Conservation (phyloP, 2,797 vertebrate genomes). For the Eremophila alpestris region DNA sequence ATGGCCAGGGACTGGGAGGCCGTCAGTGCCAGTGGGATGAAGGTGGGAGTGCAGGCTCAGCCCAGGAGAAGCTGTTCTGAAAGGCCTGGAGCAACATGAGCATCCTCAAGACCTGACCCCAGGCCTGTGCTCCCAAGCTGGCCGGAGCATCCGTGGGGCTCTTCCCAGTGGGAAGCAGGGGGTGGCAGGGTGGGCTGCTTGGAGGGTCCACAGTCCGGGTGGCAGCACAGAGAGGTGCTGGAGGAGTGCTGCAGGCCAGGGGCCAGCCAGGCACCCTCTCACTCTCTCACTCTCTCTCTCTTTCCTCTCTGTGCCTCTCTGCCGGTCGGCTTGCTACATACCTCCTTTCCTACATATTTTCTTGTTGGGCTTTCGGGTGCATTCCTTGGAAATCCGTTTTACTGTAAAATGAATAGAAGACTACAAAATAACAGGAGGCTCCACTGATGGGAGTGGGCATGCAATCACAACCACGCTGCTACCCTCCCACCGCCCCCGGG, state of each 20-base stretch:
- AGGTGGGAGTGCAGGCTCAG: not conserved
- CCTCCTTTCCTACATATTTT: conserved; percentile 99
- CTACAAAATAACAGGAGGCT: conserved; percentile 99
- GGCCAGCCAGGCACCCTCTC: conserved; percentile 53
- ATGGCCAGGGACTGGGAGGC: not conserved
- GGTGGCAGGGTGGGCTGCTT: not conserved
- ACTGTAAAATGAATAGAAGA: conserved; percentile 99
- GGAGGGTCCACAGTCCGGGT: not conserved
- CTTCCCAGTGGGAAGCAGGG: not conserved
- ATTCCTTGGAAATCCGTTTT: conserved; percentile 99
- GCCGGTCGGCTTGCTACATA: conserved; percentile 90
- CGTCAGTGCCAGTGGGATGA: not conserved
- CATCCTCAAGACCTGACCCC: not conserved
- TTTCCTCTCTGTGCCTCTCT: conserved; percentile 81
- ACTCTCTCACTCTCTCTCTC: conserved; percentile 76
- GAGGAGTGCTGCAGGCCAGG: conserved; percentile 29
- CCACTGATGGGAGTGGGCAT: conserved; percentile 90
- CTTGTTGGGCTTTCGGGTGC: conserved; percentile 99
- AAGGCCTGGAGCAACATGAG: not conserved
- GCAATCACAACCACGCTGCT: conserved; percentile 84
- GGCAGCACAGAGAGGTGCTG: conserved; percentile 30
- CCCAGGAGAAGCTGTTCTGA: conserved; percentile 31
- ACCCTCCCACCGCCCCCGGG: conserved; percentile 69
- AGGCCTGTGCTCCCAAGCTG: not conserved
- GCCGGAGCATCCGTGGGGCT: rapidly evolving